These are phyloP conservation scores for Aurelia aurita complex sp. Pacific DNA, from an alignment of 30 jellyfish, hydroid and myxozoan genomes.

Conservation along the genomic window DNA sequence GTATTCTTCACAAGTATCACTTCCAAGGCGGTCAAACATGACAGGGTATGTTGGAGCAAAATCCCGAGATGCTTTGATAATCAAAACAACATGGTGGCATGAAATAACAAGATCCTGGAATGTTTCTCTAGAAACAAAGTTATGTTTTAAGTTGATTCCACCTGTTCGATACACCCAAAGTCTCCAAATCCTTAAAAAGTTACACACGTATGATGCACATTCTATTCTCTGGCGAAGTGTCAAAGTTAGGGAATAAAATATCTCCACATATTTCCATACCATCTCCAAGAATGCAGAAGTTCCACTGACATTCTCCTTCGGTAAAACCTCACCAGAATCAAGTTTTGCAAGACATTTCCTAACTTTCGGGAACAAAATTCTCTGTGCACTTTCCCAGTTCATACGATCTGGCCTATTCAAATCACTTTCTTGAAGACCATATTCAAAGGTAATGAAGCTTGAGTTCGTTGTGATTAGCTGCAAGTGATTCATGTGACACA, in stretches of 20 bases:
- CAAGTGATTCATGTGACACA: conserved; percentile 39
- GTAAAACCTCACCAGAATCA: conserved; percentile 19
- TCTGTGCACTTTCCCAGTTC: conserved; percentile 55
- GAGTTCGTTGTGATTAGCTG: not conserved
- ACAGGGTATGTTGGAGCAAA: conserved; percentile 22
- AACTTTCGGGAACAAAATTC: conserved; percentile 29
- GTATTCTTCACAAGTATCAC: conserved; percentile 29
- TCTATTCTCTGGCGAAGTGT: conserved; percentile 4
- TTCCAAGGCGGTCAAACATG: conserved; percentile 2
- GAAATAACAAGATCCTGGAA: conserved; percentile 19
- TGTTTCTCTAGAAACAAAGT: conserved; percentile 43
- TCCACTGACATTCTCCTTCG: conserved; percentile 22
- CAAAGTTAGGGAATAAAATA: conserved; percentile 6
- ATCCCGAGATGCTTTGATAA: conserved; percentile 5
- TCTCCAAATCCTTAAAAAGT: conserved; percentile 36
- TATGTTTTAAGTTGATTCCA: not conserved
- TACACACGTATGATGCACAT: conserved; percentile 9
- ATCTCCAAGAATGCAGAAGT: conserved; percentile 9
- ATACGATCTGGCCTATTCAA: conserved; percentile 18
- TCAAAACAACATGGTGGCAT: conserved; percentile 2
- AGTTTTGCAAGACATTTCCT: conserved; percentile 14
- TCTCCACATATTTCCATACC: conserved; percentile 26
- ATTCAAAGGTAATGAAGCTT: not conserved
- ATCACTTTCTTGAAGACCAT: conserved; percentile 17
- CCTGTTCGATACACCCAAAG: conserved; percentile 7